A percentile compares a stretch with the other conserved stretches of the same genome.
Evolutionary conservation across 2,797 vertebrate genomes (phyloP).

Genomic region (Danio albolineatus): DNA sequence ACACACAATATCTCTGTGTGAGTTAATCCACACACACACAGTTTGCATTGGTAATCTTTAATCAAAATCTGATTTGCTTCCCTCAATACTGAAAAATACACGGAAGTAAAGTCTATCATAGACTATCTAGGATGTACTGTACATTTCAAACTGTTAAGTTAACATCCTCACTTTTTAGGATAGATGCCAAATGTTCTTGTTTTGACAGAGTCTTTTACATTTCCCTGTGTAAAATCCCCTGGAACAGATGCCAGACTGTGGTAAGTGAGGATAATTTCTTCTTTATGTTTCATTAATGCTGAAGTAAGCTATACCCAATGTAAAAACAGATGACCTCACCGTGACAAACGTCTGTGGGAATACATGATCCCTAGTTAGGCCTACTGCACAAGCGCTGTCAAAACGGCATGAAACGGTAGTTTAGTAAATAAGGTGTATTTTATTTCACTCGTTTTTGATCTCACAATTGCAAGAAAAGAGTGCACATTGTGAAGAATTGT

Average conservation of each 20-base stretch:
- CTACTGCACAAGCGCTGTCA: conserved; percentile 25
- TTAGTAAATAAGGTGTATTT: conserved; percentile 13
- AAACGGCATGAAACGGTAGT: conserved; percentile 16
- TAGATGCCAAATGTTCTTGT: neutral
- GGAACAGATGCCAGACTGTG: conserved; percentile 20
- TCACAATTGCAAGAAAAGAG: no score
- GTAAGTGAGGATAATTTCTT: conserved; percentile 22
- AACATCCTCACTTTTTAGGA: conserved; percentile 1
- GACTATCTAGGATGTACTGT: neutral
- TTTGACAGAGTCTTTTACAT: conserved; percentile 16
- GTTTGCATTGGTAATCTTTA: no score
- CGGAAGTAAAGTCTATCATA: no score
- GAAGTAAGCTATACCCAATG: conserved; percentile 14
- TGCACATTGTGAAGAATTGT: no score
- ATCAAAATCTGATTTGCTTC: no score
- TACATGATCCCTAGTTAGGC: conserved; percentile 8
- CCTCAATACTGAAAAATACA: neutral
- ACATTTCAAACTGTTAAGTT: conserved; percentile 3
- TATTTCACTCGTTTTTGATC: neutral
- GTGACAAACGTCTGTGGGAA: conserved; percentile 11
- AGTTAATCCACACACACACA: no score
- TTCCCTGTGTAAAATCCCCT: conserved; percentile 17
- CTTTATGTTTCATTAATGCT: conserved; percentile 22
- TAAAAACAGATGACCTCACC: conserved; percentile 43
- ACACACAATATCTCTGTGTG: no score